Percentiles rank a stretch among this genome's conserved stretches.
Conservation (phyloP, 2,888 invertebrate species). For the Rugalucina vietnamica region DNA sequence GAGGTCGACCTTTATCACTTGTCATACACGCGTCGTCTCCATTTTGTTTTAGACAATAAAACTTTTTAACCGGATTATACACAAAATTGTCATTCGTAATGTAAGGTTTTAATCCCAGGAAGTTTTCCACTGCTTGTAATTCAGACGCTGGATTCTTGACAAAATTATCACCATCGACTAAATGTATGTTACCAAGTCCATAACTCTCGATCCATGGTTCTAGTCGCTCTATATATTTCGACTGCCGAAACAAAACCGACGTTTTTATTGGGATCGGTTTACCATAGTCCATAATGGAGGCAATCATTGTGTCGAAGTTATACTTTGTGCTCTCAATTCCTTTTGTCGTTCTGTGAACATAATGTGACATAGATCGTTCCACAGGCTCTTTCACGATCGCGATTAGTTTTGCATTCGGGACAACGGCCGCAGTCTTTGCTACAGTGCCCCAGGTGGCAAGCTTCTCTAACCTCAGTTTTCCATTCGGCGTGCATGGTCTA, state of each 20-base stretch:
- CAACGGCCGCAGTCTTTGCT: not conserved
- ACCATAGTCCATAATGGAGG: not conserved
- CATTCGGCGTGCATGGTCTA: not conserved
- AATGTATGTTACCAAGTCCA: conserved; percentile 86
- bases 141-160: conserved; percentile 69
- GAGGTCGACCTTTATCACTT: not conserved
- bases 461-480: not conserved
- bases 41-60: conserved; percentile 90
- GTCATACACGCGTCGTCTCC: not conserved
- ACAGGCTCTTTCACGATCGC: not conserved
- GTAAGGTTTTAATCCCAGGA: conserved; percentile 70
- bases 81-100: conserved; percentile 91
- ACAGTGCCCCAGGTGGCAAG: not conserved
- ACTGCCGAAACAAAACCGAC: not conserved
- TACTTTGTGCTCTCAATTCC: not conserved
- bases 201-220: not conserved
- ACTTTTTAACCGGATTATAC: conserved; percentile 97
- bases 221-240: not conserved
- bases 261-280: not conserved
- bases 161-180: conserved; percentile 89
- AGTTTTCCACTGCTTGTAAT: conserved; percentile 72
- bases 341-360: not conserved
- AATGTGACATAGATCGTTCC: not conserved
- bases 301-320: not conserved
- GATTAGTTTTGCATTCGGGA: not conserved